Evolutionary conservation across 2,113 vertebrate species (phyloP).

Genomic region (Microcebus ravelobensis): DNA sequence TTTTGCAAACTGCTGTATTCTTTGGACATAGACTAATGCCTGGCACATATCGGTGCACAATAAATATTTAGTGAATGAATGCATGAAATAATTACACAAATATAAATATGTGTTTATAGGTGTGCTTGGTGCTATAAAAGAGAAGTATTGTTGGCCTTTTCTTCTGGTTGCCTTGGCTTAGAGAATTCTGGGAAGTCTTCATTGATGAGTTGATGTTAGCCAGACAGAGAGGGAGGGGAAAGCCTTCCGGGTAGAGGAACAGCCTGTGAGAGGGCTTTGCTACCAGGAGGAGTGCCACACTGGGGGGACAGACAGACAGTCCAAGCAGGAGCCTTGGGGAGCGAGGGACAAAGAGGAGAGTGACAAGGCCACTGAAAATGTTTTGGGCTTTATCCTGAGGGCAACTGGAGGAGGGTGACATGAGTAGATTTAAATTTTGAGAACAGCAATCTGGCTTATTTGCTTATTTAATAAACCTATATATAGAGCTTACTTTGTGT

Average conservation of each 20-base stretch:
- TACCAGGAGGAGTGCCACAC: not conserved
- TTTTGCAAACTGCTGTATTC: not conserved
- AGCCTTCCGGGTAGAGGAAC: not conserved
- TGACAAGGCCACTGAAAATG: not conserved
- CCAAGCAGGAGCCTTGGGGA: not conserved
- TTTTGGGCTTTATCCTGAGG: not conserved
- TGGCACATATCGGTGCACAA: not conserved
- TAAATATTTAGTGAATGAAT: not conserved
- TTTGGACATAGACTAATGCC: not conserved
- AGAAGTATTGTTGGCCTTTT: not conserved
- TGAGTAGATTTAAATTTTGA: not conserved
- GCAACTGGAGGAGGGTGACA: not conserved
- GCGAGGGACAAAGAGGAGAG: not conserved
- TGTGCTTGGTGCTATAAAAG: not conserved
- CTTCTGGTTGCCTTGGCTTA: not conserved
- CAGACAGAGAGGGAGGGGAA: not conserved
- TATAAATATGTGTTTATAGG: not conserved
- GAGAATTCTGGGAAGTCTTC: not conserved
- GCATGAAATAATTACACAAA: not conserved
- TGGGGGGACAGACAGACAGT: not conserved
- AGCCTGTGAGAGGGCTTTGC: not conserved
- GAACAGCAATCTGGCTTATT: not conserved
- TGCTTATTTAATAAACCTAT: not conserved
- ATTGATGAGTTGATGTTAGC: not conserved
- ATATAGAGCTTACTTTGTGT: not conserved